A percentile compares a stretch with the other conserved stretches of the same genome.
These are phyloP conservation scores for Chrysolina oricalcia DNA, from an alignment of 2,888 invertebrate genomes.

Conservation along the genomic window DNA sequence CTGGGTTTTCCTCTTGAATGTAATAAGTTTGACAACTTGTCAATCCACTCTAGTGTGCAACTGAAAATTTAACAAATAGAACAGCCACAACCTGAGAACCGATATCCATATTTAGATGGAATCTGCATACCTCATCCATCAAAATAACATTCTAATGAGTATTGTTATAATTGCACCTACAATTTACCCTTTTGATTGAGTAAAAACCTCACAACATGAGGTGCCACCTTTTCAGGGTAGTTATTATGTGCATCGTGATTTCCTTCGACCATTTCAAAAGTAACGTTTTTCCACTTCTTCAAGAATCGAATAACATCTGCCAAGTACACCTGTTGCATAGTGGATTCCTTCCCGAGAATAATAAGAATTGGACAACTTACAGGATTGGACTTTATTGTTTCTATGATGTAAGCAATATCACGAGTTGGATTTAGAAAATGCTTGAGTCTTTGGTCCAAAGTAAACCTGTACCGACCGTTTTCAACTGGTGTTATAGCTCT, in stretches of 20 bases:
- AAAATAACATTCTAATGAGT: not conserved
- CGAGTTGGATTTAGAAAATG: conserved; percentile 66
- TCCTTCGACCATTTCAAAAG: conserved; percentile 71
- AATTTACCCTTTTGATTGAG: conserved; percentile 59
- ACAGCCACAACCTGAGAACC: no score
- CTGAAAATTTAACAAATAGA: no score
- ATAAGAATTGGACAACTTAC: conserved; percentile 69
- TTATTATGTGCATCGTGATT: conserved; percentile 79
- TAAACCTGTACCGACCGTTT: conserved; percentile 73
- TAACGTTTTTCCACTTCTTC: conserved; percentile 60
- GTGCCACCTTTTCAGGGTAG: conserved; percentile 74
- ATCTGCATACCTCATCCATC: no score
- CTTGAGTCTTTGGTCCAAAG: conserved; percentile 75
- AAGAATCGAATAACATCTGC: conserved; percentile 57
- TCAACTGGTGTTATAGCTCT: conserved; percentile 61
- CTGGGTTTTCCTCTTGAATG: no score
- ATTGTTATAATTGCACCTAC: conserved; percentile 38
- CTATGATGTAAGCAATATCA: conserved; percentile 61
- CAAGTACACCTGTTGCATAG: conserved; percentile 56
- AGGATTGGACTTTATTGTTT: conserved; percentile 65
- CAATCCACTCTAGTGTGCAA: no score
- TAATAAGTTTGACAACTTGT: no score
- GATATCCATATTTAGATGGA: no score
- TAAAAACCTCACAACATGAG: conserved; percentile 63
- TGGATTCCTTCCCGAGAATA: conserved; percentile 60